These are phyloP conservation scores for Liopterus haemorrhoidalis DNA, from an alignment of 2,888 invertebrate genomes.

Conservation along the genomic window DNA sequence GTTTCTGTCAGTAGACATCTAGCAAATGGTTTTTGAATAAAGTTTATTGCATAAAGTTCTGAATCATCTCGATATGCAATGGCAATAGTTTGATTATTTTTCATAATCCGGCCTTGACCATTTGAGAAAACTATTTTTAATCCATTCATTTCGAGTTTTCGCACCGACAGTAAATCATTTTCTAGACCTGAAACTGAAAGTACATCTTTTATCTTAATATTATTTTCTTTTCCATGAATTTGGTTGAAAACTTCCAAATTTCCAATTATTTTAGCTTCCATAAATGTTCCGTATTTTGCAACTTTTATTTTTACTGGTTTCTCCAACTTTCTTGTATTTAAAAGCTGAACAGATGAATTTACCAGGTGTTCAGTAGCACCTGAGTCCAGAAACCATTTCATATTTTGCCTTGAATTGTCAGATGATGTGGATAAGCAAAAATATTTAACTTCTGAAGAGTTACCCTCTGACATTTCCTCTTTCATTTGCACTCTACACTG, in stretches of 20 bases:
- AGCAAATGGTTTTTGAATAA: constrained; percentile 10
- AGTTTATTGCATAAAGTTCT: constrained; percentile 23
- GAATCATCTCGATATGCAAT: constrained; percentile 17
- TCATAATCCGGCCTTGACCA: constrained; percentile 27
- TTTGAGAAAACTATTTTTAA: constrained; percentile 30
- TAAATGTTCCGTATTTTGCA: constrained; percentile 26
- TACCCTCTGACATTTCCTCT: too few relatives aligned
- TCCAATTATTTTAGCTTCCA: constrained; percentile 20
- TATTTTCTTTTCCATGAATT: constrained; percentile 18
- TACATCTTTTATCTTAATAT: constrained; percentile 27
- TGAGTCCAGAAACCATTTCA: constrained; percentile 31
- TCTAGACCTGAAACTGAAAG: constrained; percentile 26
- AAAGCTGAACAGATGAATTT: constrained; percentile 11
- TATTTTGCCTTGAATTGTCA: too few relatives aligned
- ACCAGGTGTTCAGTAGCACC: constrained; percentile 32
- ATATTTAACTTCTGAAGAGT: too few relatives aligned
- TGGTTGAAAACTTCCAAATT: constrained; percentile 21
- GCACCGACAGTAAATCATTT: constrained; percentile 30
- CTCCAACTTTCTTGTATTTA: constrained; percentile 23
- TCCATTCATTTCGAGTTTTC: constrained; percentile 30
- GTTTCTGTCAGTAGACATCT: background rate
- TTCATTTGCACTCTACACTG: too few relatives aligned
- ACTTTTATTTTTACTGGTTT: constrained; percentile 28
- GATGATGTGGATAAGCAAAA: too few relatives aligned
- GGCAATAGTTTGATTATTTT: constrained; percentile 23